These are phyloP conservation scores for Abrostola tripartita DNA, from an alignment of 2,888 invertebrate species.

Conservation along the genomic window DNA sequence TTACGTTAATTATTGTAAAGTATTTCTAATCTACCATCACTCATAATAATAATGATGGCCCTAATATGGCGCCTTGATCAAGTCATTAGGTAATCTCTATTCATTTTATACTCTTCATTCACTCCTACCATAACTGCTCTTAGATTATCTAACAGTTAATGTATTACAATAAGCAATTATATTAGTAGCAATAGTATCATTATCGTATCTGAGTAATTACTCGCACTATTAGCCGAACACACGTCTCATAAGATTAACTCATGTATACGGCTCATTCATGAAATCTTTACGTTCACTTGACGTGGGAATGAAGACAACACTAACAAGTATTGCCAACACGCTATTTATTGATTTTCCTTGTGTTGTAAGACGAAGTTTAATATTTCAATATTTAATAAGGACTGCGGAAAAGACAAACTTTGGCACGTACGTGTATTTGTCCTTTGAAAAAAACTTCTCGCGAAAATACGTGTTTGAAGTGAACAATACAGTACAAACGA, in stretches of 20 bases:
- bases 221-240: constrained; percentile 35
- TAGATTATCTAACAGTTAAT: constrained; percentile 4
- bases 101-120: background rate
- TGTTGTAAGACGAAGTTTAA: constrained; percentile 25
- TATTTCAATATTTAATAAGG: constrained; percentile 36
- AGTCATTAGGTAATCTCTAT: constrained; percentile 11
- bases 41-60: constrained; percentile 11
- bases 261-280: constrained; percentile 43
- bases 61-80: constrained; percentile 19
- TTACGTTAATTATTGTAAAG: no score
- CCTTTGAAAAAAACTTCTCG: constrained; percentile 23
- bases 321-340: constrained; percentile 38
- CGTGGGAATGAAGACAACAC: constrained; percentile 42
- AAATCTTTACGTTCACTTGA: constrained; percentile 23
- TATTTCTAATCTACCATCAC: background rate
- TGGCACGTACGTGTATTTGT: constrained; percentile 17
- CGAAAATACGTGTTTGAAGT: constrained; percentile 23
- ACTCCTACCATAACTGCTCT: background rate
- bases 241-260: constrained; percentile 34
- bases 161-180: constrained; percentile 11
- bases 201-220: constrained; percentile 16
- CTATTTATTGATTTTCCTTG: constrained; percentile 47
- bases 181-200: constrained; percentile 25
- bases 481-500: constrained; percentile 30
- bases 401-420: constrained; percentile 32